Percentiles rank a stretch among this genome's conserved stretches.
phyloP scores from a whole-genome alignment of 2,888 invertebrate genomes.

The Gandaritis pyraliata region DNA sequence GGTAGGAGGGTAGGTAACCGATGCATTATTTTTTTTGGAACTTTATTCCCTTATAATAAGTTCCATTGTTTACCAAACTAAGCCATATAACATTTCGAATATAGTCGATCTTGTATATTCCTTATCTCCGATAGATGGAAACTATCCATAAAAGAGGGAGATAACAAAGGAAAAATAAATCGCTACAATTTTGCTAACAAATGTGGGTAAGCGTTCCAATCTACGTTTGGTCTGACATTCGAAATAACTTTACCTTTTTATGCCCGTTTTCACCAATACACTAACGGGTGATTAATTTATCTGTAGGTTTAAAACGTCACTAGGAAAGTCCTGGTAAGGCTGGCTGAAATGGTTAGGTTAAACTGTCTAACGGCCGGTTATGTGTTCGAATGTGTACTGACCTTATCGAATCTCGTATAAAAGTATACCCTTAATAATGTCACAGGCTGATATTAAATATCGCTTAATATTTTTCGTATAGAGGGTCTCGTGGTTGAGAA shows the following conservation, averaged over 20 bases:
- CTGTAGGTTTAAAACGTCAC: neutral
- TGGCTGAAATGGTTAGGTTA: neutral
- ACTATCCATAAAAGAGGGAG: conserved; percentile 58
- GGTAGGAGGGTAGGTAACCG: too few relatives aligned
- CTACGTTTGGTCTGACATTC: conserved; percentile 57
- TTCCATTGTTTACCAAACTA: neutral
- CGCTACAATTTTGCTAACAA: conserved; percentile 66
- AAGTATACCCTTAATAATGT: conserved; percentile 38
- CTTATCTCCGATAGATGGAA: conserved; percentile 58
- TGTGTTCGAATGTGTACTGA: neutral
- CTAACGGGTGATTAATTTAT: neutral
- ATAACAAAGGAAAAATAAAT: conserved; percentile 67
- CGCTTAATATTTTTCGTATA: conserved; percentile 44
- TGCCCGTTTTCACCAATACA: conserved; percentile 5
- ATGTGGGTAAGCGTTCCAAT: conserved; percentile 67
- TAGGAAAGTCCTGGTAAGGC: neutral
- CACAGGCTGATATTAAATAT: conserved; percentile 46
- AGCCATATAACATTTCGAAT: conserved; percentile 9
- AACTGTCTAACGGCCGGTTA: neutral
- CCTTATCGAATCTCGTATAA: conserved; percentile 32
- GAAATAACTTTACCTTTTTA: conserved; percentile 53
- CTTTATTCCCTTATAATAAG: neutral
- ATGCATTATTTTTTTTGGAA: neutral
- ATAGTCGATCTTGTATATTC: conserved; percentile 45
- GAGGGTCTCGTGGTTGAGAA: conserved; percentile 36